Evolutionary conservation across 1,140 invertebrate species (phyloP), one percentile per base, ranked within the genome.

Genomic region (Fopius arisanus): DNA sequence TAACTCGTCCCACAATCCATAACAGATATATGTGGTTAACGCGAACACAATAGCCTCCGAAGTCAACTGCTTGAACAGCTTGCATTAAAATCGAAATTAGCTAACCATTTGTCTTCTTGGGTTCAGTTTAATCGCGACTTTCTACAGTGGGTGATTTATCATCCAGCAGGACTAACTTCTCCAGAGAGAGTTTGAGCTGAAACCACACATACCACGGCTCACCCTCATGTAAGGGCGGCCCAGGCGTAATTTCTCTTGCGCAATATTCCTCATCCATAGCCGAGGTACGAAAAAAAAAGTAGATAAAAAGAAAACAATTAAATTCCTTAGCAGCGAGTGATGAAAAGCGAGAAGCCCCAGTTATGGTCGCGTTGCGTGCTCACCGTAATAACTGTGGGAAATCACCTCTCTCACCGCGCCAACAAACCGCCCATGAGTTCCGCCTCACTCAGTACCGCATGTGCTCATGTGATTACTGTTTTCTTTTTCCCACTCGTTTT

Each of bases 41-140:
- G 43, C 43, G 43, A 48, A 48, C 43, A 48, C 43, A 48, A 48
- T 48, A 48, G 43, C 43, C 43, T 48, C 16, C 43, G n/a, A 7
- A 48, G 43, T 48, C 43, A 19, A 48, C 43, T 37, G 33, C 43
- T 59, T 59, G 54, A 59, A 59, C 23, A 59, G 54, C 54, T 74
- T 67, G 68, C 74, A 77, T 78, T 77, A 79, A 78, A 80, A 80
- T 78, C 77, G 80, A 80, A 80, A 81, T 81, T 82, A 82, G 79
- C 78, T 75, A 80, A 65, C 75, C 80, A 80, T 82, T 82, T 78
- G 81, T 82, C 78, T 80, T 77, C 71, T 67, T 65, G 72, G 62
- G 73, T 78, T 78, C 66, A 66, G 78, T 72, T 80, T 80, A 82
- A 82, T 79, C 80, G 75, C 75, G 79, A 79, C 75, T 71, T 72